Evolutionary conservation across 2,797 vertebrate species (phyloP).

Genomic region (Cryptoblepharus egeriae): DNA sequence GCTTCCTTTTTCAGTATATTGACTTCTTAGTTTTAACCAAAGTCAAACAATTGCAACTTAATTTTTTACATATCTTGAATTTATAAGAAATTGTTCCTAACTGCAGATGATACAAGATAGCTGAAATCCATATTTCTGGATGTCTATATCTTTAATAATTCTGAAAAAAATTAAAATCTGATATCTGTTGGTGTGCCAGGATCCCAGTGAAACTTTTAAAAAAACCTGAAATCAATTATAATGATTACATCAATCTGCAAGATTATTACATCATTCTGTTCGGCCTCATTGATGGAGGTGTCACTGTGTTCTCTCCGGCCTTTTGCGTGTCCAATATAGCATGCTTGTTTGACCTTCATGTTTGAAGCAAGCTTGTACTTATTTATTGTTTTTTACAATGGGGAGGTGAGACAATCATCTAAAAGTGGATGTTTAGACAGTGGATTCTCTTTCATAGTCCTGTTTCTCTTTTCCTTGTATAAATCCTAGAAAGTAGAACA

Average conservation of each 20-base stretch:
- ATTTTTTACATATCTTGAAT: constrained; percentile 14
- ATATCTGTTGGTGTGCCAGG: not conserved
- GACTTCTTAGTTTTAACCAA: not conserved
- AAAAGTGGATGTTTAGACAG: not conserved
- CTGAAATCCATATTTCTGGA: not conserved
- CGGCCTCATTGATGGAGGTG: not conserved
- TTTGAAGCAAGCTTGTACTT: not conserved
- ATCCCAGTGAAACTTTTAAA: no score
- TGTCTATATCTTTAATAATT: not conserved
- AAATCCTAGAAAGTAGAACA: not conserved
- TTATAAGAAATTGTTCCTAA: not conserved
- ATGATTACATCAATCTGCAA: not conserved
- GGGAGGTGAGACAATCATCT: not conserved
- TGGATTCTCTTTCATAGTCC: not conserved
- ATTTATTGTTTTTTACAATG: not conserved
- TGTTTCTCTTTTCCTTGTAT: not conserved
- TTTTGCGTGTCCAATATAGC: not conserved
- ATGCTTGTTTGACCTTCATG: not conserved
- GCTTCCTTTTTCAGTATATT: not conserved
- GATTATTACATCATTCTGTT: not conserved
- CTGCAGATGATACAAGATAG: not conserved
- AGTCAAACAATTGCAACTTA: not conserved
- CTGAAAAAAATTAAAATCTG: not conserved
- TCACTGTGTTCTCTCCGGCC: not conserved
- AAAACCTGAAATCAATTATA: no score